phyloP scores from a whole-genome alignment of 37 sponge, comb jelly and placozoan species.

The Corticium candelabrum region DNA sequence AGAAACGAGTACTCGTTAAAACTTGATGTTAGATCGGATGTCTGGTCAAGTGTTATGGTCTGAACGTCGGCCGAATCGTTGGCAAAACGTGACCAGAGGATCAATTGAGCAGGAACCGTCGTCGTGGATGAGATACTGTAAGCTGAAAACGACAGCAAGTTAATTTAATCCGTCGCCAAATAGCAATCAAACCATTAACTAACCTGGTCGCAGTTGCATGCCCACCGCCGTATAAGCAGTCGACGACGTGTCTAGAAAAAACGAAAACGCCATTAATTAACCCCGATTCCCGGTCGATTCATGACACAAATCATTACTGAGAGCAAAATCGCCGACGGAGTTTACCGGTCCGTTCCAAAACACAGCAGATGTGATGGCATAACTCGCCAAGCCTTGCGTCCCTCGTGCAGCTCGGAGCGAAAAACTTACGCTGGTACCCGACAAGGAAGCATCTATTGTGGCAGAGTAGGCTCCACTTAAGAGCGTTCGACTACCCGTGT shows the following conservation, averaged over 20 bases:
- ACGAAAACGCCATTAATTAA: no score
- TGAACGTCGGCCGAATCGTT: background rate
- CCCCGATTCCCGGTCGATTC: background rate
- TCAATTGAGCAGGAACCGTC: background rate
- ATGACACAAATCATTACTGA: background rate
- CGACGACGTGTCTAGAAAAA: no score
- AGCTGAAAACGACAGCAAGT: no score
- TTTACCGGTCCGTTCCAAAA: slow-evolving; percentile 24
- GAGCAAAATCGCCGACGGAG: background rate
- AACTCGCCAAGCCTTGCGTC: background rate
- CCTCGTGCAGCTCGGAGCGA: slow-evolving; percentile 35
- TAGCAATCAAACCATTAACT: no score
- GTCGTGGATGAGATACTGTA: background rate
- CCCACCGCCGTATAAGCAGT: background rate
- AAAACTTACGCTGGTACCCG: slow-evolving; percentile 21
- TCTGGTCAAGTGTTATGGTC: background rate
- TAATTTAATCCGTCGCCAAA: no score
- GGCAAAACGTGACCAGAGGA: background rate
- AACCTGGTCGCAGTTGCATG: background rate
- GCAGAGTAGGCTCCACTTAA: background rate
- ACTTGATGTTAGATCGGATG: background rate
- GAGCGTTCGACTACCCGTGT: background rate
- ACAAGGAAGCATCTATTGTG: background rate
- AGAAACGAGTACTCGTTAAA: background rate
- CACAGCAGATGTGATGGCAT: slow-evolving; percentile 43